phyloP scores from a whole-genome alignment of 2,888 invertebrate species.

The Bembecia ichneumoniformis region DNA sequence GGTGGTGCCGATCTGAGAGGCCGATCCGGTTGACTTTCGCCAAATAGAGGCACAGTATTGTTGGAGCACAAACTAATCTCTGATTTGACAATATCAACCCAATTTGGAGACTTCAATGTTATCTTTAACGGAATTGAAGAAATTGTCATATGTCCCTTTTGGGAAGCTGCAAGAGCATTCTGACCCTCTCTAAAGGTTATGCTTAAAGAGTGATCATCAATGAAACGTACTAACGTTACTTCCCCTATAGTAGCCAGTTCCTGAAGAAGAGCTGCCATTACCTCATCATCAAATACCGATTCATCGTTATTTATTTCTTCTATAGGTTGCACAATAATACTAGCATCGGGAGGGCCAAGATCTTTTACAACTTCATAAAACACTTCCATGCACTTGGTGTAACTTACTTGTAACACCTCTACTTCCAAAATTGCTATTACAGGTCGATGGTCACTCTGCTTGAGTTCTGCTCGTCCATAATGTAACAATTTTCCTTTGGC shows the following conservation, averaged over 20 bases:
- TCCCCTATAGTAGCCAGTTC: slow-evolving; percentile 89
- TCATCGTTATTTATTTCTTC: slow-evolving; percentile 57
- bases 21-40: slow-evolving; percentile 43
- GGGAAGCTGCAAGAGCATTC: slow-evolving; percentile 83
- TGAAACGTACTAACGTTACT: slow-evolving; percentile 91
- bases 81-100: slow-evolving; percentile 85
- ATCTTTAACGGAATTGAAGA: slow-evolving; percentile 78
- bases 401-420: slow-evolving; percentile 86
- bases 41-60: slow-evolving; percentile 85
- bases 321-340: slow-evolving; percentile 80
- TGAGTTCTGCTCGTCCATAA: slow-evolving; percentile 95
- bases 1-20: slow-evolving; percentile 60
- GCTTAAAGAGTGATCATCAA: slow-evolving; percentile 86
- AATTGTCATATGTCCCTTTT: slow-evolving; percentile 72
- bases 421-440: slow-evolving; percentile 93
- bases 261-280: slow-evolving; percentile 84
- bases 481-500: slow-evolving; percentile 85
- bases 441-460: slow-evolving; percentile 97
- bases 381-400: slow-evolving; percentile 81
- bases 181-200: slow-evolving; percentile 93
- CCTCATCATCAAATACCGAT: slow-evolving; percentile 83
- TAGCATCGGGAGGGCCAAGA: slow-evolving; percentile 95
- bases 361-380: slow-evolving; percentile 88
- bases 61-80: slow-evolving; percentile 89
- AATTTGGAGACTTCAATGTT: slow-evolving; percentile 86